A percentile compares a stretch with the other conserved stretches of the same genome.
Conservation (phyloP, 2,113 vertebrate genomes). For the Paratilapia polleni region DNA sequence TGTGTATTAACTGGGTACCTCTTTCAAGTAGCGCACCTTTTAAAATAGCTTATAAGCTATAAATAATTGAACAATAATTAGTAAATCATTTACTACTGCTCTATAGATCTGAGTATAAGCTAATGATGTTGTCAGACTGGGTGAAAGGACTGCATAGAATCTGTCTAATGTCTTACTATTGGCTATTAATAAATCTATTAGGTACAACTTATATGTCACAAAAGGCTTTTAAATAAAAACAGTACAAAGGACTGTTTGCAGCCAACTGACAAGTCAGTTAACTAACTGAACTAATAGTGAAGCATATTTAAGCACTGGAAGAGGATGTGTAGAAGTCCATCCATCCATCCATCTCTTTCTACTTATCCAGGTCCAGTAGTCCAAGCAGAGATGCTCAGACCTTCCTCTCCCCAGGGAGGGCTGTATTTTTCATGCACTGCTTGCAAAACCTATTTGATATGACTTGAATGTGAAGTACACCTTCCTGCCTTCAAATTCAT, state of each 20-base stretch:
- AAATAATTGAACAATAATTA: neutral
- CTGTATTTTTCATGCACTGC: neutral
- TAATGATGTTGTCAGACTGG: neutral
- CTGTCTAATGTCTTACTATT: neutral
- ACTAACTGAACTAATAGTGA: neutral
- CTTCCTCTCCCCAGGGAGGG: neutral
- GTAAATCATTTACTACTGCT: neutral
- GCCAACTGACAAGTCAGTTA: neutral
- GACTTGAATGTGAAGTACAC: neutral
- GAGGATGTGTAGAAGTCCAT: neutral
- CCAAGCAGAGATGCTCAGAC: neutral
- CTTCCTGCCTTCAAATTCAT: neutral
- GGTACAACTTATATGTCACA: neutral
- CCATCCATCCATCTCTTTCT: too few relatives aligned
- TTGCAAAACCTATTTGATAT: neutral
- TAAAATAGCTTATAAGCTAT: neutral
- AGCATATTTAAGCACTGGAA: neutral
- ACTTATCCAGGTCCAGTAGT: too few relatives aligned
- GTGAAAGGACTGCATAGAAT: rapidly evolving
- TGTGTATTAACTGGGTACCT: neutral
- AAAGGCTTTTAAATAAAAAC: neutral
- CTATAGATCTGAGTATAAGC: neutral
- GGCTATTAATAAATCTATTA: neutral
- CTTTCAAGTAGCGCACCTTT: neutral
- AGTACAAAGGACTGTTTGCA: neutral